Conservation (phyloP, 1,140 invertebrate genomes). For the Teleopsis dalmanni region DNA sequence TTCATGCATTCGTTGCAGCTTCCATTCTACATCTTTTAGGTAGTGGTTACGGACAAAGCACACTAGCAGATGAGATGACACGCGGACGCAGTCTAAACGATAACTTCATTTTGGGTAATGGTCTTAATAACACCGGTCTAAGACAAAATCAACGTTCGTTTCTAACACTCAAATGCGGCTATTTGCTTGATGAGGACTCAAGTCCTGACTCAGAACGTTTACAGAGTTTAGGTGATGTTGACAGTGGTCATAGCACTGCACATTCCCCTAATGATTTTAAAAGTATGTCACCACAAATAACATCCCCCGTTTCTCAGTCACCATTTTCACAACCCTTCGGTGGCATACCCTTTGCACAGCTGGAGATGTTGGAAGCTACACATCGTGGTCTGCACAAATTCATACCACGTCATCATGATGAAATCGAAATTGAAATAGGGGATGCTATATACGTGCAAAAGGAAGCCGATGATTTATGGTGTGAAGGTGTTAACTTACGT, state of each 20-base stretch:
- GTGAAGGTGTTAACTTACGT: slow-evolving; percentile 91
- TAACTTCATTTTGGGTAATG: slow-evolving; percentile 8
- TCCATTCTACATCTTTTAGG: slow-evolving; percentile 44
- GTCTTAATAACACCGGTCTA: not conserved
- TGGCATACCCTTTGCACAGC: slow-evolving; percentile 66
- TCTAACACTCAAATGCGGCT: slow-evolving; percentile 65
- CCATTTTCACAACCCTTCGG: slow-evolving; percentile 51
- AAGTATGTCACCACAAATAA: slow-evolving; percentile 67
- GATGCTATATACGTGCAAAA: slow-evolving; percentile 95
- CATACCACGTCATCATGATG: slow-evolving; percentile 86
- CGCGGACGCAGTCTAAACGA: slow-evolving; percentile 19
- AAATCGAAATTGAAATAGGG: slow-evolving; percentile 93
- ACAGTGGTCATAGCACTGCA: slow-evolving; percentile 82
- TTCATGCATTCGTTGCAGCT: slow-evolving; percentile 40
- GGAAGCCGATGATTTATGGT: slow-evolving; percentile 95
- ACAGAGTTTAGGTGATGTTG: slow-evolving; percentile 64
- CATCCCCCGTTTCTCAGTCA: slow-evolving; percentile 47
- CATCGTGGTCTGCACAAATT: slow-evolving; percentile 94
- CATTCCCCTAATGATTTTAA: slow-evolving; percentile 80
- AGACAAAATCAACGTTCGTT: slow-evolving; percentile 49
- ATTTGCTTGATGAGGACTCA: slow-evolving; percentile 70
- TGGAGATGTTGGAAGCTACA: slow-evolving; percentile 87
- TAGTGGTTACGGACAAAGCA: slow-evolving; percentile 47
- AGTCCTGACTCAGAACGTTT: slow-evolving; percentile 77
- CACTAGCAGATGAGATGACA: slow-evolving; percentile 64